Percentiles rank a stretch among this genome's conserved stretches.
Conservation (phyloP, 2,888 invertebrate genomes). For the Meganola albula region DNA sequence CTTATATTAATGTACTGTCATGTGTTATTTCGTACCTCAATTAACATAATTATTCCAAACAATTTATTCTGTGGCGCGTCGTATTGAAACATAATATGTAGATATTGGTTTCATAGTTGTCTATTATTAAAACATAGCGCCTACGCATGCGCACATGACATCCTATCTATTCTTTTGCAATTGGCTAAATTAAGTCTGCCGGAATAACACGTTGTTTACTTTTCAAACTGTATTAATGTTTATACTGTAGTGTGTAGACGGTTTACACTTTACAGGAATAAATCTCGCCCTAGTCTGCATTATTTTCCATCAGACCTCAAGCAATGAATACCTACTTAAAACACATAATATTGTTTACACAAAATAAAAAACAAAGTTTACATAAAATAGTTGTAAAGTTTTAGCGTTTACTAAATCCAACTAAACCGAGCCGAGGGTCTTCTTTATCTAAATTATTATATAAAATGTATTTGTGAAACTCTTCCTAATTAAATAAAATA, state of each 20-base stretch:
- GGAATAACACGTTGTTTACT: too few species aligned
- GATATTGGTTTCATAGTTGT: slow-evolving; percentile 22
- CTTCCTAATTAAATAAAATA: slow-evolving; percentile 30
- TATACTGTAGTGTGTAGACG: too few species aligned
- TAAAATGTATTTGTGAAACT: slow-evolving; percentile 26
- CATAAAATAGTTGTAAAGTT: too few species aligned
- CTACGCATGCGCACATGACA: slow-evolving; percentile 25
- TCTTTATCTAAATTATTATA: slow-evolving; percentile 21
- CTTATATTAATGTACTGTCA: slow-evolving; percentile 20
- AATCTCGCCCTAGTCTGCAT: too few species aligned
- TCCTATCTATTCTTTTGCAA: too few species aligned
- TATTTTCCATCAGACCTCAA: too few species aligned
- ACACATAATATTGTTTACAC: slow-evolving; percentile 29
- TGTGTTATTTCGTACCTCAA: slow-evolving; percentile 17
- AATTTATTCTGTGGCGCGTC: slow-evolving; percentile 23
- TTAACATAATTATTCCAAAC: slow-evolving; percentile 25
- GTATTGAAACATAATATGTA: slow-evolving; percentile 25
- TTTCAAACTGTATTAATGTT: too few species aligned
- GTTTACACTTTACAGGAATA: too few species aligned
- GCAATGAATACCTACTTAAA: slow-evolving; percentile 17
- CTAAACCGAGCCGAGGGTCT: slow-evolving; percentile 23
- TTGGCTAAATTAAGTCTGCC: too few species aligned
- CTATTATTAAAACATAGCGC: slow-evolving; percentile 25
- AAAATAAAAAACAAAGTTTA: too few species aligned
- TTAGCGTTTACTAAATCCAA: slow-evolving; percentile 16